Conservation (phyloP, 2,113 vertebrate genomes). For the Uria aalge region DNA sequence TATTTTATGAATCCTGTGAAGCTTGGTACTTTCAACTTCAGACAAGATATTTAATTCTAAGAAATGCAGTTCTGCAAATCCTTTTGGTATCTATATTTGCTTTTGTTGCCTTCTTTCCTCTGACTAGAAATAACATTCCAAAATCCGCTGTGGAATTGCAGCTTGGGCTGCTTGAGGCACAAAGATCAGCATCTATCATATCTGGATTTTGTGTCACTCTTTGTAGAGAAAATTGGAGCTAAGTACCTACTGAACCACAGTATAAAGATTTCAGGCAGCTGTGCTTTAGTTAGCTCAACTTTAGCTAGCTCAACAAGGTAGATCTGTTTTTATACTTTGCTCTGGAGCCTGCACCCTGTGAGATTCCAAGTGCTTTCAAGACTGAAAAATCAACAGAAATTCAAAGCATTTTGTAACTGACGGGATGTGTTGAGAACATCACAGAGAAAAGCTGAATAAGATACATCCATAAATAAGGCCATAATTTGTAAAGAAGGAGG, state of each 20-base stretch:
- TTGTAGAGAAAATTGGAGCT: background rate
- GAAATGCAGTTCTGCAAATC: background rate
- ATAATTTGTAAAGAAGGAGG: background rate
- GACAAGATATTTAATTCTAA: background rate
- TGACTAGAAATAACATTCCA: background rate
- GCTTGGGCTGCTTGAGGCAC: background rate
- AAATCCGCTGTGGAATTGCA: background rate
- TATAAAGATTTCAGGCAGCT: background rate
- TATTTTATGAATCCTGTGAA: background rate
- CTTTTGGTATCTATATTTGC: background rate
- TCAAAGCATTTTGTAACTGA: background rate
- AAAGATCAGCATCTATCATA: background rate
- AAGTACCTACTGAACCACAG: background rate
- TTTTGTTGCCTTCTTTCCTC: background rate
- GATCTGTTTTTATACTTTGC: background rate
- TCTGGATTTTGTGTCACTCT: background rate
- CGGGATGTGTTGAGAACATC: background rate
- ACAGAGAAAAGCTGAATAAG: background rate
- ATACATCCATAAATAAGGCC: background rate
- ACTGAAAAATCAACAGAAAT: background rate
- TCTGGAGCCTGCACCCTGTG: background rate
- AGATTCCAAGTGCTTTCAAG: background rate
- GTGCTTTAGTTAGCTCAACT: background rate
- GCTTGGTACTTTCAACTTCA: background rate
- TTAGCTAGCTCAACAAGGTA: background rate